These are phyloP conservation scores for Xylophagus ater DNA, from an alignment of 2,888 invertebrate genomes.

Conservation along the genomic window DNA sequence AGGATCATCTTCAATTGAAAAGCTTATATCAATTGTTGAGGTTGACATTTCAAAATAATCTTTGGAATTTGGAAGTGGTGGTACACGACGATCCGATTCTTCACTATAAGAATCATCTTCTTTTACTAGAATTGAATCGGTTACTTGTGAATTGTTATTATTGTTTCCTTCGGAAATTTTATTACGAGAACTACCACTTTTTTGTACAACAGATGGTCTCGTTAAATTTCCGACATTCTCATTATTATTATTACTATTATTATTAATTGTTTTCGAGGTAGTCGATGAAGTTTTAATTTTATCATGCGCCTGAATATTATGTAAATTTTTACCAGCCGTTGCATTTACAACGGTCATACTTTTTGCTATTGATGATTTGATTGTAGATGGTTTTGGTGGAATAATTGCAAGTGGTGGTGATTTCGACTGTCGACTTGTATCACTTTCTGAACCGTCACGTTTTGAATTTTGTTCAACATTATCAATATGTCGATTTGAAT, in stretches of 20 bases:
- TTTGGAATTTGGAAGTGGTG: constrained; percentile 21
- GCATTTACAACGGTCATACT: constrained; percentile 38
- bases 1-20: not conserved
- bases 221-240: constrained; percentile 9
- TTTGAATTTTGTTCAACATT: not conserved
- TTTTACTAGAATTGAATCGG: constrained; percentile 10
- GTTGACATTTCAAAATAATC: constrained; percentile 20
- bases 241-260: constrained; percentile 11
- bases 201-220: constrained; percentile 17
- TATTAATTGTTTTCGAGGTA: too few relatives aligned
- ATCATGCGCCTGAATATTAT: constrained; percentile 17
- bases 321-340: constrained; percentile 30
- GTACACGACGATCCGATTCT: constrained; percentile 18
- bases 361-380: constrained; percentile 37
- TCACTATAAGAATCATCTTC: constrained; percentile 20
- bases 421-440: constrained; percentile 24
- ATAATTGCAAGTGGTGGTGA: constrained; percentile 36
- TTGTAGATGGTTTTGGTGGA: constrained; percentile 35
- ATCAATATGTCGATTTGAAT: constrained; percentile 15
- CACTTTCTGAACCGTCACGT: constrained; percentile 5
- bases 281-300: not conserved
- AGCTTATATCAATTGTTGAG: not conserved
- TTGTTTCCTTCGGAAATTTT: not conserved
- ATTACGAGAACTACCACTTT: constrained; percentile 7
- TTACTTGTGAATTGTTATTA: constrained; percentile 4